A percentile compares a stretch with the other conserved stretches of the same genome.
Evolutionary conservation across 2,113 vertebrate genomes (phyloP).

Genomic region (Chiloscyllium plagiosum): DNA sequence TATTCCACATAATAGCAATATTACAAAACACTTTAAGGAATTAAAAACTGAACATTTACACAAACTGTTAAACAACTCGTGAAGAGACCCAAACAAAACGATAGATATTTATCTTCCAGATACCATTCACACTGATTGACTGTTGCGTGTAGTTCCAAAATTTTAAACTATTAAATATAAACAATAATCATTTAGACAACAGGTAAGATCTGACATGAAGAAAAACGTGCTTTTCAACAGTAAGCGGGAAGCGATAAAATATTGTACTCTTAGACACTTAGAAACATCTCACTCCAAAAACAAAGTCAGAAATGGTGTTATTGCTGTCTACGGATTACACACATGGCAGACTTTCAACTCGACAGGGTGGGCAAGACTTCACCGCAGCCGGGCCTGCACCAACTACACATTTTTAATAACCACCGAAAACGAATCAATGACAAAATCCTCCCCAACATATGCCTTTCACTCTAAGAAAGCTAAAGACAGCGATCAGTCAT

Average conservation of each 20-base stretch:
- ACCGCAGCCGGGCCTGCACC: neutral
- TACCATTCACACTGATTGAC: neutral
- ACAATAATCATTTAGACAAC: neutral
- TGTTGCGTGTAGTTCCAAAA: neutral
- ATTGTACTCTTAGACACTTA: neutral
- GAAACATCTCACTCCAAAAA: neutral
- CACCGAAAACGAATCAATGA: neutral
- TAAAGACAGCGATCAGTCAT: neutral
- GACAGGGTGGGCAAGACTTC: neutral
- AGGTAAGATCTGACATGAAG: neutral
- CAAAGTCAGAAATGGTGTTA: neutral
- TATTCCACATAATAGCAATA: neutral
- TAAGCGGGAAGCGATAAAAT: neutral
- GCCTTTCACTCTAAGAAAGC: neutral
- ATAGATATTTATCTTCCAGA: neutral
- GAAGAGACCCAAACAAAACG: neutral
- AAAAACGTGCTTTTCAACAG: neutral
- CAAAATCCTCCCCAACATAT: neutral
- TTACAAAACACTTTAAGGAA: neutral
- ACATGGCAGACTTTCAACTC: neutral
- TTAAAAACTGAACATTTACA: neutral
- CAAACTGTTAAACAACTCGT: neutral
- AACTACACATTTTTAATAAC: neutral
- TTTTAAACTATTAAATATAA: neutral
- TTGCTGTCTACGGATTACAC: neutral